Base-by-base conservation (phyloP, 2,113 vertebrate species). In the Calonectris borealis region DNA sequence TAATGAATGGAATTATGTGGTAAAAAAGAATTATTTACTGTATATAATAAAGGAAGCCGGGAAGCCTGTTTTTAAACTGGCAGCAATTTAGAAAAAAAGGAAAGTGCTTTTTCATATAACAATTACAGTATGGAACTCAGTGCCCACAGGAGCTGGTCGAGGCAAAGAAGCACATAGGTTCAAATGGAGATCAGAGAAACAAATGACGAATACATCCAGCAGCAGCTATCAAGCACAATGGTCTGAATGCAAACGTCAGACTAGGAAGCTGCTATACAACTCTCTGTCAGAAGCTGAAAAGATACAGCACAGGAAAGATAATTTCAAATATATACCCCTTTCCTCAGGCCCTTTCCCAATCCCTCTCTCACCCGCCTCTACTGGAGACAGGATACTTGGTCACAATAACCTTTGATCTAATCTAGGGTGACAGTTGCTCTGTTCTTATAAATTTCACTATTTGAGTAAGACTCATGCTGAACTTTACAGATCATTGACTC, bases 371-470 rank as follows among this genome's bases (percentile, higher is more conserved):
- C n/a, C 1, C 0, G 42, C 38, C 77, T 83, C 89, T 87, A 62
- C 84, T 87, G 75, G 84, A 93, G 40, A 44, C 44, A 79, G 82
- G 44, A 85, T 61, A 76, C 61, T 60, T n/a, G 44, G 73, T 64
- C 89, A 79, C 36, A 72, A 71, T 24, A 84, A 94, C 73, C 44
- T 91, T 71, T 78, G 42, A 93, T 92, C 58, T 88, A 57, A 95
- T 83, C 51, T 66, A 55, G 24, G 48, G 48, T 91, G 91, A 75
- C 64, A 91, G 72, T 77, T 87, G 65, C n/a, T 95, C 72, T 52
- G 48, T 68, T 94, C 83, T 91, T 44, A 81, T 51, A 75, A 84
- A 68, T 84, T 91, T 87, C 73, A 71, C 66, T 70, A 31, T 49
- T 82, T 83, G 77, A 90, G 46, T 34, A 70, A 71, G 69, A 66